A percentile compares a stretch with the other conserved stretches of the same genome.
Evolutionary conservation across 2,888 invertebrate genomes (phyloP).

Genomic region (Gymnosoma rotundatum): DNA sequence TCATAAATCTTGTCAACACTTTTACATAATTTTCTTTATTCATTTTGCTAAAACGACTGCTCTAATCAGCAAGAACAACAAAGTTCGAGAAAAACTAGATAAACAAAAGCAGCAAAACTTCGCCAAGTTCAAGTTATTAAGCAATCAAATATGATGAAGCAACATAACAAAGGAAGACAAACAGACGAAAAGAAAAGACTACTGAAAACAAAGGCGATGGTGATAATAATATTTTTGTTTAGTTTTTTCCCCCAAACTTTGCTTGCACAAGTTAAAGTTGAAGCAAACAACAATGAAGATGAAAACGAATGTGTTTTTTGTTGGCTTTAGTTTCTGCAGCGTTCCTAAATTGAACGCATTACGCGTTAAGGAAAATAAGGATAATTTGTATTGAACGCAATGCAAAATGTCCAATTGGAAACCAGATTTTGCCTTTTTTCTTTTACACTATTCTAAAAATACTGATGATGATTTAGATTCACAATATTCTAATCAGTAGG

Average conservation of each 20-base stretch:
- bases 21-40: conserved; percentile 41
- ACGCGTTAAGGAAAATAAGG: no score
- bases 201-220: background rate
- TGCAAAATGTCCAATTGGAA: no score
- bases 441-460: no score
- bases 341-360: no score
- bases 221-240: background rate
- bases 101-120: conserved; percentile 22
- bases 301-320: no score
- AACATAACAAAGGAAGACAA: background rate
- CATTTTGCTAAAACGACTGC: conserved; percentile 9
- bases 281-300: background rate
- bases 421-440: no score
- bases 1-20: conserved; percentile 61
- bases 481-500: no score
- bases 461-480: no score
- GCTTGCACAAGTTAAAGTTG: no score
- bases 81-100: background rate
- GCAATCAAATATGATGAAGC: conserved; percentile 36
- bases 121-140: conserved; percentile 23
- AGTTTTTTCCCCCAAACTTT: background rate
- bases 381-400: no score
- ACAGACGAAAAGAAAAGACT: background rate
- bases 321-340: no score
- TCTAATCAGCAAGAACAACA: conserved; percentile 40